Evolutionary conservation across 2,113 vertebrate genomes (phyloP).

Genomic region (Silurus asotus): DNA sequence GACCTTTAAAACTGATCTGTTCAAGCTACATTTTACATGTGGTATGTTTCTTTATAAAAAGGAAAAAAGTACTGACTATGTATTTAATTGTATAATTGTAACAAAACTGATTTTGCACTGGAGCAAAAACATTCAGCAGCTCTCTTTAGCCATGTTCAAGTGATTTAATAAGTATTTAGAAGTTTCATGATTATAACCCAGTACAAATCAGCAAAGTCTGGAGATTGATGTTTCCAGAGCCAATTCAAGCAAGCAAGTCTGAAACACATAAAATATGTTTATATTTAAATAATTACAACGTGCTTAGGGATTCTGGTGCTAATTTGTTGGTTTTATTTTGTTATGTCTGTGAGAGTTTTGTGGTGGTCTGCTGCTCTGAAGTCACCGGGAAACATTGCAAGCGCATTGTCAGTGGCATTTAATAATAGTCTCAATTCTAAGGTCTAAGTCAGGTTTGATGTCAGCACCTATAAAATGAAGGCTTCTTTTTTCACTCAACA

Average conservation of each 20-base stretch:
- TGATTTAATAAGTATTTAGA: background rate
- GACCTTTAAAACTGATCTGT: background rate
- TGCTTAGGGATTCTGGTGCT: background rate
- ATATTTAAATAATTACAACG: background rate
- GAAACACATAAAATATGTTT: background rate
- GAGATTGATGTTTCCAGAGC: background rate
- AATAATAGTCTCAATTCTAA: background rate
- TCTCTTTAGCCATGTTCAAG: background rate
- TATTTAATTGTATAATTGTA: background rate
- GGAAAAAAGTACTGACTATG: background rate
- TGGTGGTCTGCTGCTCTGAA: background rate
- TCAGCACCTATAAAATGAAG: background rate
- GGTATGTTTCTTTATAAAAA: background rate
- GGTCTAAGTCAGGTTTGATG: background rate
- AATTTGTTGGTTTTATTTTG: slow-evolving; percentile 8
- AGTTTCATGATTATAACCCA: background rate
- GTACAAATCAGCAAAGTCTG: background rate
- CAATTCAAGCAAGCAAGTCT: background rate
- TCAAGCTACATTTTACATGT: background rate
- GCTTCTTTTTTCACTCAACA: background rate
- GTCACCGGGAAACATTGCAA: background rate
- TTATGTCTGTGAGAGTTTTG: background rate
- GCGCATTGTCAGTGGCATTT: background rate
- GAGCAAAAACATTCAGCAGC: background rate
- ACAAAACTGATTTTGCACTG: background rate